These are phyloP conservation scores for Paedocypris sp. DNA, from an alignment of 2,113 vertebrate species.

Conservation along the genomic window DNA sequence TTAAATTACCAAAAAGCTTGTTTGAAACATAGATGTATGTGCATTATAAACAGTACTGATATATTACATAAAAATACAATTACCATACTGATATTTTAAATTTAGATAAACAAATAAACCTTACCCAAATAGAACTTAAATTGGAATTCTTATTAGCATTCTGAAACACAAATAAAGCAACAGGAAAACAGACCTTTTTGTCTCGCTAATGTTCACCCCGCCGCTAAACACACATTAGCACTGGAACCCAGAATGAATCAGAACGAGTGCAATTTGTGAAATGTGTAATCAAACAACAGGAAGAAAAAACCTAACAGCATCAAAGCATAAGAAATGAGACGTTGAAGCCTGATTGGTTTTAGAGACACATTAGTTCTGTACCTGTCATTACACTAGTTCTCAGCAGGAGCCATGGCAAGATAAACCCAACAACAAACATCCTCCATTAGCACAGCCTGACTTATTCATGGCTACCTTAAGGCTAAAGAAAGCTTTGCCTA, in stretches of 20 bases:
- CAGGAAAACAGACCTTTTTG: no score
- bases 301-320: neutral
- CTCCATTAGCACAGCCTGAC: slow-evolving; percentile 49
- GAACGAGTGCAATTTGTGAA: neutral
- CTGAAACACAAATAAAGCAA: no score
- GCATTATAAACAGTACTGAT: no score
- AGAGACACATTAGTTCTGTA: slow-evolving; percentile 33
- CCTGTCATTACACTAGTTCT: slow-evolving; percentile 45
- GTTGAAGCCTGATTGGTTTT: slow-evolving; percentile 25
- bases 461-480: slow-evolving; percentile 62
- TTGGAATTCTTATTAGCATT: no score
- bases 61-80: no score
- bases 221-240: neutral
- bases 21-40: no score
- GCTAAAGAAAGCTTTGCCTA: slow-evolving; percentile 53
- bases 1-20: no score
- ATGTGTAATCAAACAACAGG: neutral
- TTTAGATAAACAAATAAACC: no score
- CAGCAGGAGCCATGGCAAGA: slow-evolving; percentile 53
- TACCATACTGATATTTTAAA: no score
- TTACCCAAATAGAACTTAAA: no score
- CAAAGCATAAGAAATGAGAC: slow-evolving; percentile 28
- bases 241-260: slow-evolving; percentile 4
- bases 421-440: slow-evolving; percentile 44
- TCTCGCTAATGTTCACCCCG: no score